phyloP scores from a whole-genome alignment of 2,888 invertebrate genomes.

The Augiades crinisus region DNA sequence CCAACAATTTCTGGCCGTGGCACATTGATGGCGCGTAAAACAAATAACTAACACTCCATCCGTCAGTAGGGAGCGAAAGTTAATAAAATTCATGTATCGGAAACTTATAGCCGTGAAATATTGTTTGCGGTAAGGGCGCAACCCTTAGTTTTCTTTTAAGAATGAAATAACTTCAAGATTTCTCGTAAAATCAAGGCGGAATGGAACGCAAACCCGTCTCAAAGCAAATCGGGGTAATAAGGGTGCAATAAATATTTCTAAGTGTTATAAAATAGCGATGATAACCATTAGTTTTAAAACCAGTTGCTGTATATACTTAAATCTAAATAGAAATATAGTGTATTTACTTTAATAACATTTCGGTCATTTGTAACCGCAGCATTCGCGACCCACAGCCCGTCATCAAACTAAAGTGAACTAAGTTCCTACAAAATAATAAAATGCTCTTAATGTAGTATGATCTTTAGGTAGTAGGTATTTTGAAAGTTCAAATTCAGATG shows the following conservation, averaged over 20 bases:
- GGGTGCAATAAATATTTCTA: background rate
- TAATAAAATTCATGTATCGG: slow-evolving; percentile 82
- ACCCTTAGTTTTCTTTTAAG: slow-evolving; percentile 54
- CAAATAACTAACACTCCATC: slow-evolving; percentile 72
- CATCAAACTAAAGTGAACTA: too few species aligned
- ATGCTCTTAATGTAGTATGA: too few species aligned
- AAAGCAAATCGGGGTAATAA: background rate
- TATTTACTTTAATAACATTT: too few species aligned
- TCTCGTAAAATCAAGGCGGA: slow-evolving; percentile 34
- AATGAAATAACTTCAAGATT: slow-evolving; percentile 41
- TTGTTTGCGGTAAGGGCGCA: slow-evolving; percentile 64
- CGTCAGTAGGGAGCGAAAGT: slow-evolving; percentile 67
- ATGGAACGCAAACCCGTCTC: background rate
- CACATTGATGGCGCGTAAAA: slow-evolving; percentile 76
- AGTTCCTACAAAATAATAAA: too few species aligned
- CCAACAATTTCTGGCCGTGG: slow-evolving; percentile 51
- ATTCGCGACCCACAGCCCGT: too few species aligned
- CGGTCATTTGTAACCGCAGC: too few species aligned
- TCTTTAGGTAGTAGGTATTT: too few species aligned
- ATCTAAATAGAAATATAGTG: too few species aligned
- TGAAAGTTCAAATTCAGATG: too few species aligned
- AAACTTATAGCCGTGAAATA: slow-evolving; percentile 78
- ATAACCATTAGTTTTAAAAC: too few species aligned
- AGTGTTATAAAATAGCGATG: background rate
- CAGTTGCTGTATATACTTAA: too few species aligned